phyloP scores from a whole-genome alignment of 2,888 invertebrate genomes.

The Drosophila testacea region DNA sequence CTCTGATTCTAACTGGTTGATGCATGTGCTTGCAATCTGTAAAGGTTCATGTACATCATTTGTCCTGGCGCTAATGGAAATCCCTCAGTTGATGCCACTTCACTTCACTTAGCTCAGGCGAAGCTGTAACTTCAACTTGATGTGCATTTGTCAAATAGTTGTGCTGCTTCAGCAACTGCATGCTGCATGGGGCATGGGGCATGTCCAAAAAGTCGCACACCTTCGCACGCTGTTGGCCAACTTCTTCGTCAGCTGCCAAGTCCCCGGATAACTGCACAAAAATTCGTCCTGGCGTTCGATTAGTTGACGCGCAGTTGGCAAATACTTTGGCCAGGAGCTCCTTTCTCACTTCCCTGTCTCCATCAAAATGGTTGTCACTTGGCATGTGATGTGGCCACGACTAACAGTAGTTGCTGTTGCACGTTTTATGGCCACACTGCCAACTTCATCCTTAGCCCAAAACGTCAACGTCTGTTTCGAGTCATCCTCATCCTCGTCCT shows the following conservation, averaged over 20 bases:
- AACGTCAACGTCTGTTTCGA: conserved; percentile 64
- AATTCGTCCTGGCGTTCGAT: conserved; percentile 65
- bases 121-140: conserved; percentile 33
- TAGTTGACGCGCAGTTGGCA: conserved; percentile 67
- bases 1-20: conserved; percentile 4
- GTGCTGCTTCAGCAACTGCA: conserved; percentile 40
- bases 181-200: conserved; percentile 5
- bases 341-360: not conserved
- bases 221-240: conserved; percentile 36
- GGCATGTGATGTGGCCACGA: conserved; percentile 53
- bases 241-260: conserved; percentile 25
- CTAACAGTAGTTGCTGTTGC: conserved; percentile 35
- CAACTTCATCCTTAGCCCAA: conserved; percentile 69
- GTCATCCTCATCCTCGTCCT: conserved; percentile 35
- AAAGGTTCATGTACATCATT: conserved; percentile 72
- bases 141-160: conserved; percentile 75
- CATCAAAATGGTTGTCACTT: conserved; percentile 53
- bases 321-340: conserved; percentile 58
- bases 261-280: conserved; percentile 36
- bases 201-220: conserved; percentile 48
- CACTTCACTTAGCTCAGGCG: conserved; percentile 27
- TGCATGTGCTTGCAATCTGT: conserved; percentile 58
- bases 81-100: conserved; percentile 52
- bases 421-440: conserved; percentile 71
- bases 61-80: conserved; percentile 69